phyloP scores from a whole-genome alignment of 2,113 vertebrate species.

The Lota lota region DNA sequence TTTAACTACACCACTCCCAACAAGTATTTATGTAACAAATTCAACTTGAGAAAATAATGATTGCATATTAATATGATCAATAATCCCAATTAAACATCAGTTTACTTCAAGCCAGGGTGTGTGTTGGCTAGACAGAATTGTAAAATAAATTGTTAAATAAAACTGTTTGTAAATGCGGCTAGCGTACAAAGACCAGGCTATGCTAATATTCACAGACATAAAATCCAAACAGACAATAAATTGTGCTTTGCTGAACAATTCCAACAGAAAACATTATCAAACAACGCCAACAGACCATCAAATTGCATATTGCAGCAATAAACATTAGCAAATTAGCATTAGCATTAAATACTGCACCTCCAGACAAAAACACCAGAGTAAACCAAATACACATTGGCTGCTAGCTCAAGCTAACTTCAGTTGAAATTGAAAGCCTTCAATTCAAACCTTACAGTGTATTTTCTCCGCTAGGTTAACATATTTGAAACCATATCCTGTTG shows the following conservation, averaged over 20 bases:
- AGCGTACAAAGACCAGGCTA: constrained; percentile 20
- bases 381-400: neutral
- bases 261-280: constrained; percentile 4
- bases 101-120: constrained; percentile 43
- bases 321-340: constrained; percentile 26
- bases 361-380: constrained; percentile 6
- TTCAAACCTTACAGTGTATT: constrained; percentile 31
- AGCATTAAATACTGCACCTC: constrained; percentile 10
- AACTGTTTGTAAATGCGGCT: neutral
- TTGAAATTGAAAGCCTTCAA: too few species aligned
- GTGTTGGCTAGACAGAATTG: constrained; percentile 15
- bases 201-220: constrained; percentile 29
- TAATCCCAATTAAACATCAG: constrained; percentile 48
- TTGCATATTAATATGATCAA: constrained; percentile 63
- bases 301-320: constrained; percentile 34
- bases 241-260: constrained; percentile 29
- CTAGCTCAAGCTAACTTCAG: neutral
- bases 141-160: neutral
- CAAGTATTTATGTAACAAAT: constrained; percentile 59
- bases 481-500: too few species aligned
- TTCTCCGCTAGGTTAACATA: neutral
- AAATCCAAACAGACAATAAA: constrained; percentile 26
- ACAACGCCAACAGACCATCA: neutral
- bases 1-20: constrained; percentile 63
- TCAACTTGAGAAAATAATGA: constrained; percentile 51